Evolutionary conservation across 2,113 vertebrate species (phyloP), one percentile per base, ranked within the genome.

Genomic region (Perognathus longimembris): DNA sequence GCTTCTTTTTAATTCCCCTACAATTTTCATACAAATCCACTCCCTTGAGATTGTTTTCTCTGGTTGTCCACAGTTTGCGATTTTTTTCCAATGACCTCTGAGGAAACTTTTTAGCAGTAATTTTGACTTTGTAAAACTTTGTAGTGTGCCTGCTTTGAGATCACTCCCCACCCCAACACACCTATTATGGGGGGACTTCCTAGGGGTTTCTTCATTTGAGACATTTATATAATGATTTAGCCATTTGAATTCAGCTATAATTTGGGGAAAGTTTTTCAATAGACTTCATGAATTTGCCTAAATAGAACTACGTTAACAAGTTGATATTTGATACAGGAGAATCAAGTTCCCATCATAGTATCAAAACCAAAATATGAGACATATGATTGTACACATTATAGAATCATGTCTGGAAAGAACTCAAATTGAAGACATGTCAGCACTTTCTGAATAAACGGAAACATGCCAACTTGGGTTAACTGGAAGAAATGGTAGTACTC

Each of bases 31-130:
- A 67, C 6, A 90, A 40, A 81, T 21, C 10, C 26, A 50, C 34
- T 77, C 80, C 84, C 40, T 80, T 63, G 64, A 89, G 42, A 88
- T 91, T 92, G 36, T 91, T 94, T 94, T 93, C 70, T 66, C 70
- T 79, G 93, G 78, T 32, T 59, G 30, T 17, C 45, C 26, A 8
- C 26, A 18, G 92, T 82, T 85, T 88, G 54, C 36, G 22, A 64
- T n/a, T 71, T 86, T n/a, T 85, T 85, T 26, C 50, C 36, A 90
- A 40, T 17, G 30, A 66, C n/a, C 1, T 79, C 90, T 90, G 42
- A 75, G 85, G 30, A 45, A 21, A 91, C 63, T 77, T 50, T 80
- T 38, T 94, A 92, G 59, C 7, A 81, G 22, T 79, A 61, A 69
- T 93, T 93, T 92, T 83, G 83, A 71, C 34, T 10, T 20, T 74